Percentiles rank a stretch among this genome's conserved stretches.
These are phyloP conservation scores for Sandelia bainsii DNA, from an alignment of 2,797 vertebrate species.

Conservation along the genomic window DNA sequence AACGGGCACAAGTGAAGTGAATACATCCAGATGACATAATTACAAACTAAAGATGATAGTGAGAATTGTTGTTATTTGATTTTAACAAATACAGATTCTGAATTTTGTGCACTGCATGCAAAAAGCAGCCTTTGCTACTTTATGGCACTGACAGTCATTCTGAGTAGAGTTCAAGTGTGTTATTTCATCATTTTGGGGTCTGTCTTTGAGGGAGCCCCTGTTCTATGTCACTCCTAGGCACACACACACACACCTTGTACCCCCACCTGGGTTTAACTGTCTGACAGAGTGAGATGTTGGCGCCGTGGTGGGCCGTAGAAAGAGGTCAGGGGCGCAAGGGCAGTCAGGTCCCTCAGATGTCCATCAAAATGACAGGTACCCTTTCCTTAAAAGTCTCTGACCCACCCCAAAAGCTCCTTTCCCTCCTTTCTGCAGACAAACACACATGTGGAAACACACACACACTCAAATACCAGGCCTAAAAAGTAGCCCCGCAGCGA, in stretches of 20 bases:
- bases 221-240: conserved; percentile 69
- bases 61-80: conserved; percentile 41
- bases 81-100: conserved; percentile 31
- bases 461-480: conserved; percentile 67
- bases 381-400: conserved; percentile 78
- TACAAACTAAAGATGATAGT: conserved; percentile 55
- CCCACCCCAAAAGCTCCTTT: conserved; percentile 70
- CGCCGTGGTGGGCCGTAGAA: conserved; percentile 67
- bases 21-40: conserved; percentile 67
- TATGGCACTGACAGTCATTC: conserved; percentile 43
- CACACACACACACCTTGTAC: conserved; percentile 53
- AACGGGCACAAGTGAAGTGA: conserved; percentile 53
- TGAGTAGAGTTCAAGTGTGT: conserved; percentile 69
- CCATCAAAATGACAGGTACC: conserved; percentile 85
- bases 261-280: conserved; percentile 80
- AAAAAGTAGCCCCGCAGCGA: conserved; percentile 81
- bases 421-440: conserved; percentile 66
- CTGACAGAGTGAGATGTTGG: conserved; percentile 79
- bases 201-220: conserved; percentile 71
- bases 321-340: conserved; percentile 82
- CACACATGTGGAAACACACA: conserved; percentile 39
- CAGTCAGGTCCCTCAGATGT: conserved; percentile 81
- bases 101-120: conserved; percentile 37
- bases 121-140: conserved; percentile 33
- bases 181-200: conserved; percentile 68